A percentile compares a stretch with the other conserved stretches of the same genome.
phyloP scores from a whole-genome alignment of 2,113 vertebrate genomes.

The Lamprotornis superbus region DNA sequence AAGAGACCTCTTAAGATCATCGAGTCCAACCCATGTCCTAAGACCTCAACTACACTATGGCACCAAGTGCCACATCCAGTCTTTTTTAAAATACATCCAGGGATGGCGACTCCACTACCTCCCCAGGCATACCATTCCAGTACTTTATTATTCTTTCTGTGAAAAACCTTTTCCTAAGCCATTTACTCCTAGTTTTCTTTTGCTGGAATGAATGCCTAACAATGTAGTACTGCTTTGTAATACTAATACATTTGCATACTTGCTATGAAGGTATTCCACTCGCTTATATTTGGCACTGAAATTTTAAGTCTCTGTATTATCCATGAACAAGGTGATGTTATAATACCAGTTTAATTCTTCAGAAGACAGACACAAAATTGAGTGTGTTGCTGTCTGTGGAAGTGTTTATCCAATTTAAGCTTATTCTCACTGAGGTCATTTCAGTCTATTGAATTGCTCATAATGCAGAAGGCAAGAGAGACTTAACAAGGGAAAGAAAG shows the following conservation, averaged over 20 bases:
- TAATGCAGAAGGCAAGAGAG: slow-evolving; percentile 19
- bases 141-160: too few species aligned
- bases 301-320: neutral
- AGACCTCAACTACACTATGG: too few species aligned
- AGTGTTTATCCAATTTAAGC: slow-evolving; percentile 51
- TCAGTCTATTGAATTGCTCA: slow-evolving; percentile 26
- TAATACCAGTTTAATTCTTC: neutral
- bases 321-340: neutral
- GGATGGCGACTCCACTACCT: too few species aligned
- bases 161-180: neutral
- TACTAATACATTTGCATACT: neutral
- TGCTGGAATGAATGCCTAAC: neutral
- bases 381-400: neutral
- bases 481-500: slow-evolving; percentile 45
- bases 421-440: slow-evolving; percentile 49
- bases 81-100: too few species aligned
- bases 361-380: neutral
- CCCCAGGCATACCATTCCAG: too few species aligned
- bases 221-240: neutral
- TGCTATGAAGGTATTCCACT: neutral
- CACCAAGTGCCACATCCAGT: too few species aligned
- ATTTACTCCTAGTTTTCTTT: neutral
- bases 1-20: too few species aligned
- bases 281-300: neutral
- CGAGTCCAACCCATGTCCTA: too few species aligned